Evolutionary conservation across 2,113 vertebrate genomes (phyloP), one percentile per base, ranked within the genome.

Genomic region (Coryphaenoides rupestris): DNA sequence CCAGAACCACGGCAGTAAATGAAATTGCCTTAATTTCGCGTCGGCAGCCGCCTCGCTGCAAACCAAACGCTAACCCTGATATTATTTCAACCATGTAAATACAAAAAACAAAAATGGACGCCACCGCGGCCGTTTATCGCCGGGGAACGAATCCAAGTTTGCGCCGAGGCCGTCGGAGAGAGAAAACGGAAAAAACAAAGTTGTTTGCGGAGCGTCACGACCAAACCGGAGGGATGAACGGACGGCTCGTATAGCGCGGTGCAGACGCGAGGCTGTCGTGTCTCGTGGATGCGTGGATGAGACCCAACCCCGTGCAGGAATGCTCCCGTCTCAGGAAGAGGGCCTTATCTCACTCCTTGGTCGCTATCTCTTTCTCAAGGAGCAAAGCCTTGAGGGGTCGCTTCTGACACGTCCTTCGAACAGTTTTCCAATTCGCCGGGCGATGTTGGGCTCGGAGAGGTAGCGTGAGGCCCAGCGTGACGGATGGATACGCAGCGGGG

Each of bases 251-350:
- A n/a, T n/a, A n/a, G n/a, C n/a, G n/a, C n/a, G n/a, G n/a, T 74
- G 24, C 14, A 46, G 23, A 45, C 7, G 9, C 55, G 33, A 40
- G 19, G n/a, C 45, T 21, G 46, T 45, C 12, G 14, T 75, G 70
- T 78, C 61, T 71, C n/a, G n/a, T n/a, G n/a, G n/a, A n/a, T 58
- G 60, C 68, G 45, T 53, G 64, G 46, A 46, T 28, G 63, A 60
- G 61, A n/a, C 61, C 70, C 68, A 68, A 60, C 69, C 81, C 6
- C 10, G n/a, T 10, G 56, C n/a, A 54, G 75, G 75, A 81, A 80
- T 83, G 83, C 58, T n/a, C 59, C 74, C 68, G 55, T 71, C 60
- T 63, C 21, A 13, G n/a, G n/a, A n/a, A n/a, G 33, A 45, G 24
- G 33, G 33, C 1, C 60, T 62, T 72, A 73, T 69, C 63, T 68